Conservation (phyloP, 1,140 invertebrate species). For the Coboldia fuscipes region DNA sequence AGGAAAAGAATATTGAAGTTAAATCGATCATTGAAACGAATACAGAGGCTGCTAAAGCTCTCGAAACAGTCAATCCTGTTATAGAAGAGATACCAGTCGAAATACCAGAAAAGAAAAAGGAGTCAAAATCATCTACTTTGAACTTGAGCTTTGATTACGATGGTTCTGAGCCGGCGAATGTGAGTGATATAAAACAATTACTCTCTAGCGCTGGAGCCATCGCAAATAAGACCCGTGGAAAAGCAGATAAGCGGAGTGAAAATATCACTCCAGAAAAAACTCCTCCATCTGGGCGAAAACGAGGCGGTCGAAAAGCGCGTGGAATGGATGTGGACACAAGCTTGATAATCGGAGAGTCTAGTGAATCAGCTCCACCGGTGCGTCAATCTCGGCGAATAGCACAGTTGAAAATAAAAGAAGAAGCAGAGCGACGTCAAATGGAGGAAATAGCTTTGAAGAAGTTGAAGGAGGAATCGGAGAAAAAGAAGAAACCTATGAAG, state of each 20-base stretch:
- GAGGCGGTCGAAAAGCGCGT: constrained; percentile 14
- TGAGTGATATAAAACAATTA: neutral
- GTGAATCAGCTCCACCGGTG: constrained; percentile 28
- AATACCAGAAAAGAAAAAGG: no score
- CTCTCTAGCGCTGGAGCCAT: neutral
- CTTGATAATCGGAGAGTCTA: constrained; percentile 13
- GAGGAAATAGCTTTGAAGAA: constrained; percentile 42
- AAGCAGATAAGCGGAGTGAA: neutral
- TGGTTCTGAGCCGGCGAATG: neutral
- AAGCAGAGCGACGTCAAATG: constrained; percentile 45
- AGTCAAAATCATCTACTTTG: neutral
- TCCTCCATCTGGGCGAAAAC: constrained; percentile 6
- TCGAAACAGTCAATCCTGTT: no score
- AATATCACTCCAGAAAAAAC: neutral
- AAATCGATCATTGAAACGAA: no score
- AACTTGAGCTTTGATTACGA: constrained; percentile 1
- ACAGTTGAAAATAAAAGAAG: constrained; percentile 65
- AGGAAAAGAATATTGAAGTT: no score
- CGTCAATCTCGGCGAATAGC: constrained; percentile 61
- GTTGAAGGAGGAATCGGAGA: constrained; percentile 36
- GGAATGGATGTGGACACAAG: constrained; percentile 28
- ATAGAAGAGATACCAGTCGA: no score
- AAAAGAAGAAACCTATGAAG: constrained; percentile 28
- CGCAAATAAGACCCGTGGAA: neutral
- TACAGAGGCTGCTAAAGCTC: no score